Conservation (phyloP, 2,888 invertebrate genomes). For the Hecatera dysodea region DNA sequence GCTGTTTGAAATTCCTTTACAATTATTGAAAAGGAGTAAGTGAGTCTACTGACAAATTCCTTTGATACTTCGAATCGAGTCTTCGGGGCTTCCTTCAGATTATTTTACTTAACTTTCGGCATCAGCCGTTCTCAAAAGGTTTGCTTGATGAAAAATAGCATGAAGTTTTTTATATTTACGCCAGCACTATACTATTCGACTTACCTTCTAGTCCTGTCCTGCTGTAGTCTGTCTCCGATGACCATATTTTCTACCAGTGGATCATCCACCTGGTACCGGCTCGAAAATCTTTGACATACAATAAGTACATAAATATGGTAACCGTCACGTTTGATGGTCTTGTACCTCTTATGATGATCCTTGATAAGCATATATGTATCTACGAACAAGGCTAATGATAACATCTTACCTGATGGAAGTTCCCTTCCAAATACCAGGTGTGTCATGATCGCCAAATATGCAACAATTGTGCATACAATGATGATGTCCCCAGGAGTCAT, state of each 20-base stretch:
- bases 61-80: not conserved
- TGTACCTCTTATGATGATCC: not conserved
- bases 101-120: not conserved
- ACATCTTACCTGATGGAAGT: slow-evolving; percentile 19
- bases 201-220: slow-evolving; percentile 80
- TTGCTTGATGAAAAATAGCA: not conserved
- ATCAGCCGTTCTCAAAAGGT: not conserved
- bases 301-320: slow-evolving; percentile 37
- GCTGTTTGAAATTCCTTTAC: too few species aligned
- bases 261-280: slow-evolving; percentile 85
- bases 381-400: not conserved
- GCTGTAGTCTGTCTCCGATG: slow-evolving; percentile 80
- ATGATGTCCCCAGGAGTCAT: not conserved
- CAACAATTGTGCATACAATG: not conserved
- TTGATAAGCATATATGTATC: slow-evolving; percentile 5
- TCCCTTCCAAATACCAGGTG: not conserved
- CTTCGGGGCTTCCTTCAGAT: not conserved
- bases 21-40: too few species aligned
- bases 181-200: not conserved
- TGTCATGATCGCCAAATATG: not conserved
- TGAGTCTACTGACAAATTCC: too few species aligned
- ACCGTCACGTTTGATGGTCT: slow-evolving; percentile 5
- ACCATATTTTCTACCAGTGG: slow-evolving; percentile 87
- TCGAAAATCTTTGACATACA: slow-evolving; percentile 81
- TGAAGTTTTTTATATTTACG: not conserved